Conservation (phyloP, 2,113 vertebrate species). For the Epinephelus lanceolatus region DNA sequence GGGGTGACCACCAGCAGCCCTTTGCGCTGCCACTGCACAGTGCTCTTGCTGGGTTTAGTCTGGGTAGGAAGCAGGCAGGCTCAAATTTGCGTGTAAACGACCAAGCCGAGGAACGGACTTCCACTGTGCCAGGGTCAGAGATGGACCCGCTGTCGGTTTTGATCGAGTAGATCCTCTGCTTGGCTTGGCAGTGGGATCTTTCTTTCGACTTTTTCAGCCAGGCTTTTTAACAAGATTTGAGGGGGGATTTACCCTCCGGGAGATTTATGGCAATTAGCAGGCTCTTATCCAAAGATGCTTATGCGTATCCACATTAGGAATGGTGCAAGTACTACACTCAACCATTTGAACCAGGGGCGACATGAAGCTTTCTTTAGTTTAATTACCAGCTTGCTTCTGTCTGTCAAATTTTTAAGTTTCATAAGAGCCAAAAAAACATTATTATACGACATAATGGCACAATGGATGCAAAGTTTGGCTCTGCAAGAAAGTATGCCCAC, state of each 20-base stretch:
- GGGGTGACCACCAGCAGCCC: constrained; percentile 16
- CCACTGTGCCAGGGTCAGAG: constrained; percentile 6
- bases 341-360: constrained; percentile 8
- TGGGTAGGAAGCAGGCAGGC: constrained; percentile 10
- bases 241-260: constrained; percentile 3
- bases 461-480: constrained; percentile 32
- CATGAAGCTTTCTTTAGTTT: constrained; percentile 30
- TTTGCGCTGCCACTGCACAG: constrained; percentile 16
- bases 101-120: not conserved
- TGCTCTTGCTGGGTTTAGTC: constrained; percentile 28
- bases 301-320: constrained; percentile 34
- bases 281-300: constrained; percentile 40
- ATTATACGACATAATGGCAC: constrained; percentile 5
- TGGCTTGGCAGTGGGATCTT: not conserved
- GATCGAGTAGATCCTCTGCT: constrained; percentile 26
- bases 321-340: not conserved
- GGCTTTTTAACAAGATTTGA: constrained; percentile 39
- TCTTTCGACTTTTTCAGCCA: constrained; percentile 6
- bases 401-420: constrained; percentile 15
- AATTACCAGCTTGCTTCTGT: constrained; percentile 35
- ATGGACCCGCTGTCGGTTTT: constrained; percentile 10
- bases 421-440: constrained; percentile 17
- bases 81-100: constrained; percentile 17
- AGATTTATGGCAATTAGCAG: constrained; percentile 58
- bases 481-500: constrained; percentile 37